Conservation (phyloP, 2,888 invertebrate species). For the Cantharis rustica region DNA sequence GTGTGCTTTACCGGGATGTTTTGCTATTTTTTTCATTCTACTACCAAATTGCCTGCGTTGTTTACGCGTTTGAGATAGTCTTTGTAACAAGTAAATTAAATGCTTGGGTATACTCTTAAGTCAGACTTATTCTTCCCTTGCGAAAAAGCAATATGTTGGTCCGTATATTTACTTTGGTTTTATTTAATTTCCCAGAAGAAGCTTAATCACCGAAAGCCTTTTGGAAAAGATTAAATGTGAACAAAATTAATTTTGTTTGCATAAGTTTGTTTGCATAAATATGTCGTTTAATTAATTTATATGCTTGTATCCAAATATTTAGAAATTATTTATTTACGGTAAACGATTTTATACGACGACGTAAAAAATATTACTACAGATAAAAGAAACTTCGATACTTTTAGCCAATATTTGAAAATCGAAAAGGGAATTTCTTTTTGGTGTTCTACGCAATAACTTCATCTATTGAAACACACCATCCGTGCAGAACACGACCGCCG, state of each 20-base stretch:
- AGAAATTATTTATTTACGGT: not conserved
- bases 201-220: not conserved
- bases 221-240: not conserved
- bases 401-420: constrained; percentile 19
- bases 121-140: not conserved
- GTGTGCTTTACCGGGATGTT: not conserved
- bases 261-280: not conserved
- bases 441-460: constrained; percentile 5
- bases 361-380: not conserved
- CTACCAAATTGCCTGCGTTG: not conserved
- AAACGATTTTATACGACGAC: not conserved
- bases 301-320: too few species aligned
- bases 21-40: not conserved
- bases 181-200: constrained; percentile 13
- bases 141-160: not conserved
- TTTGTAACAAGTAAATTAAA: not conserved
- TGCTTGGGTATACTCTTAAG: not conserved
- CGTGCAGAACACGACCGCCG: constrained; percentile 21
- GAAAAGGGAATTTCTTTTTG: constrained; percentile 17
- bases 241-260: not conserved
- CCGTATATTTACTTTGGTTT: constrained; percentile 4
- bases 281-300: not conserved
- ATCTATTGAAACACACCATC: constrained; percentile 11
- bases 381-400: not conserved
- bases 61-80: not conserved